phyloP scores from a whole-genome alignment of 2,888 invertebrate species.

The Nephrotoma guestfalica region DNA sequence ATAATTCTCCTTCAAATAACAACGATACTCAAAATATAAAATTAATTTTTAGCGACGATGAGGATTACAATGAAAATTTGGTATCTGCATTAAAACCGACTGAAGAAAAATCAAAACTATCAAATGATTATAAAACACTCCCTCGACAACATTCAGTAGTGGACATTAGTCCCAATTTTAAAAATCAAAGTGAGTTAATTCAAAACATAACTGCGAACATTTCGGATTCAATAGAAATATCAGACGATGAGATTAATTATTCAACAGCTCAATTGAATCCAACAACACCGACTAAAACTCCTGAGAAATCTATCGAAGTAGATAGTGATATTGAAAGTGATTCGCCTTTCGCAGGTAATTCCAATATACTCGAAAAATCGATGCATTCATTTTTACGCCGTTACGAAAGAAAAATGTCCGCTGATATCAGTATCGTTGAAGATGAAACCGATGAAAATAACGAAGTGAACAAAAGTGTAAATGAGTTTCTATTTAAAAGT shows the following conservation, averaged over 20 bases:
- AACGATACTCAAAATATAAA: background rate
- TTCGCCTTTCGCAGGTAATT: background rate
- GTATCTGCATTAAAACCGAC: background rate
- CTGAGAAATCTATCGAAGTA: background rate
- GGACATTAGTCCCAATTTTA: background rate
- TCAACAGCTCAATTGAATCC: slow-evolving; percentile 3
- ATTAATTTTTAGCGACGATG: background rate
- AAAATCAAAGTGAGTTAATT: background rate
- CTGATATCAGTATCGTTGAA: background rate
- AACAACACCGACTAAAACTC: background rate
- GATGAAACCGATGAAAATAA: background rate
- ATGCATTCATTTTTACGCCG: background rate
- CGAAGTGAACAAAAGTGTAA: background rate
- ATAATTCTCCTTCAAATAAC: background rate
- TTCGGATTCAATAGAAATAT: slow-evolving; percentile 7
- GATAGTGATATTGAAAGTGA: background rate
- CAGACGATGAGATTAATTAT: slow-evolving; percentile 7
- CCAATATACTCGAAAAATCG: background rate
- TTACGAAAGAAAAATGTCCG: background rate
- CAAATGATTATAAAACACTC: background rate
- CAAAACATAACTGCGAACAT: background rate
- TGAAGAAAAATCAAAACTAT: background rate
- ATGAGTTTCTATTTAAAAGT: background rate
- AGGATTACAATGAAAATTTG: background rate
- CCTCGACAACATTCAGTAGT: background rate